These are phyloP conservation scores for Gallinago nigripennis DNA, from an alignment of 2,797 vertebrate species.

Conservation along the genomic window DNA sequence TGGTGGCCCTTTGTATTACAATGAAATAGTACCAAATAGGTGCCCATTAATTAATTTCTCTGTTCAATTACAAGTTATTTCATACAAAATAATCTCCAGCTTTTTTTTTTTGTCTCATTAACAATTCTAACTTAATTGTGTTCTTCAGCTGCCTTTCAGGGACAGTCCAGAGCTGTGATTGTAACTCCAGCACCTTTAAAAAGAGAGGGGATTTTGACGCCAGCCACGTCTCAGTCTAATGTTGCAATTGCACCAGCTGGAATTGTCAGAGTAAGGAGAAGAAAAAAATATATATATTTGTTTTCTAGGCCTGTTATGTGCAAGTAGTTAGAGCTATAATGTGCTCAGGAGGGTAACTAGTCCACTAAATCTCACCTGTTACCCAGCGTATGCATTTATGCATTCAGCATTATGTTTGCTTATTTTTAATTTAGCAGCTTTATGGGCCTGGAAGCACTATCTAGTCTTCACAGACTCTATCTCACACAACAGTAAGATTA, in stretches of 20 bases:
- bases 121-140: conserved; percentile 33
- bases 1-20: background rate
- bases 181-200: conserved; percentile 88
- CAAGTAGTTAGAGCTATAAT: background rate
- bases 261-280: conserved; percentile 83
- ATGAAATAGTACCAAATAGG: background rate
- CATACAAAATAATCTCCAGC: background rate
- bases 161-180: conserved; percentile 86
- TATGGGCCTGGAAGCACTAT: background rate
- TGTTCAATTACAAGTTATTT: background rate
- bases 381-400: background rate
- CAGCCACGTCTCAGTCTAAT: conserved; percentile 78
- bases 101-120: background rate
- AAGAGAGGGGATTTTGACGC: conserved; percentile 83
- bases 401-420: background rate
- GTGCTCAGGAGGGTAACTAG: background rate
- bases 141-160: conserved; percentile 83
- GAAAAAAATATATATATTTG: background rate
- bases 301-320: conserved; percentile 42
- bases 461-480: background rate
- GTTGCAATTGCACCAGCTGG: conserved; percentile 87
- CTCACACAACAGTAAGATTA: background rate
- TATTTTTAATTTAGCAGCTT: background rate
- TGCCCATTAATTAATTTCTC: background rate
- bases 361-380: background rate